A percentile compares a stretch with the other conserved stretches of the same genome.
Conservation (phyloP, 2,888 invertebrate species). For the Drosophila percnosoma region DNA sequence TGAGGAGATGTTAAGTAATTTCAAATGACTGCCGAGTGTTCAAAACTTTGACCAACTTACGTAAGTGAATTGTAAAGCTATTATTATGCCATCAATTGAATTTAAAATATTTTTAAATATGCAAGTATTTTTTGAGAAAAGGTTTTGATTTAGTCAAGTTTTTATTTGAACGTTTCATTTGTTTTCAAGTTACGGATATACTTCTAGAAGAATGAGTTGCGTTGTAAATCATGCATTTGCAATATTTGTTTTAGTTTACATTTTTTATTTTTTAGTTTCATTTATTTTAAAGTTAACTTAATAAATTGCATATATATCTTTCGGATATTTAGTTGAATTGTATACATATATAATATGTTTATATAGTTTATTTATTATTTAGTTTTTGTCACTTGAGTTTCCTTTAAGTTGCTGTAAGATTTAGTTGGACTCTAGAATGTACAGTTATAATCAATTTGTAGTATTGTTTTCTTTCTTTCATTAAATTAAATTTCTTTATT, state of each 20-base stretch:
- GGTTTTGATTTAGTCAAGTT: neutral
- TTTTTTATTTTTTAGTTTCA: neutral
- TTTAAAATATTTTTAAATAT: neutral
- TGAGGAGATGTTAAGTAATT: neutral
- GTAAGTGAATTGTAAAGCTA: neutral
- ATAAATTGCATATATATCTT: neutral
- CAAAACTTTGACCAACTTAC: neutral
- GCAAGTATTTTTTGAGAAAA: neutral
- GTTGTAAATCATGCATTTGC: neutral
- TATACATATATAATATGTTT: too few relatives aligned
- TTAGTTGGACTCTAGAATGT: neutral
- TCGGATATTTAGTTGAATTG: neutral
- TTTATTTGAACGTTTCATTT: neutral
- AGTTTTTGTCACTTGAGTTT: neutral
- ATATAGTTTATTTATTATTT: too few relatives aligned
- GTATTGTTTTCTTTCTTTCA: neutral
- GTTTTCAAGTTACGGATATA: neutral
- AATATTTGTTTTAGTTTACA: neutral
- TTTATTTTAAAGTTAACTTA: neutral
- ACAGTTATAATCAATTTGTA: neutral
- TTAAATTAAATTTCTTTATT: neutral
- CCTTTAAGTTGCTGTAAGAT: neutral
- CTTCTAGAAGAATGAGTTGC: neutral
- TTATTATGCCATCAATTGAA: neutral
- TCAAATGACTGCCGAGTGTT: neutral